These are phyloP conservation scores for Burhinus bistriatus DNA, from an alignment of 2,113 vertebrate species.

Conservation along the genomic window DNA sequence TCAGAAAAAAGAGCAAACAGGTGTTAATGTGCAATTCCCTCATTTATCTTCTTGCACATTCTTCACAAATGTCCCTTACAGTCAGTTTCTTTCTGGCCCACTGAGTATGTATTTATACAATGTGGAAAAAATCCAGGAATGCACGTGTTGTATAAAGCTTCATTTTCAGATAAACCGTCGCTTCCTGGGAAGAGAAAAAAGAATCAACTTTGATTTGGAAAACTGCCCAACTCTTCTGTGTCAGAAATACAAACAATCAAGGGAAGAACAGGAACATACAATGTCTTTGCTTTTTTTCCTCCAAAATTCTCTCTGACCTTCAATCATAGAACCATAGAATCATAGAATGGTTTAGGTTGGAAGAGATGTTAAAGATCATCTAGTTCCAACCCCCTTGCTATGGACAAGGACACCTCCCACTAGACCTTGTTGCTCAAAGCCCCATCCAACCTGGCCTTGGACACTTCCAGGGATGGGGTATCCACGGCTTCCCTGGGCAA, in stretches of 20 bases:
- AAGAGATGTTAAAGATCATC: no score
- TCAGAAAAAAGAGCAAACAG: background rate
- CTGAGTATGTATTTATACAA: background rate
- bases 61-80: background rate
- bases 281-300: background rate
- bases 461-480: no score
- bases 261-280: background rate
- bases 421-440: no score
- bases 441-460: no score
- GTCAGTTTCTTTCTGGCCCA: background rate
- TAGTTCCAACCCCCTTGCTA: no score
- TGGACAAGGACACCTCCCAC: no score
- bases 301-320: background rate
- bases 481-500: no score
- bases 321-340: background rate
- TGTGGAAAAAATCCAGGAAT: background rate
- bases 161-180: background rate
- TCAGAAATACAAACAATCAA: background rate
- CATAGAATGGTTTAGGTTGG: no score
- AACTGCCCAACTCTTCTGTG: background rate
- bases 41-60: background rate
- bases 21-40: accelerated
- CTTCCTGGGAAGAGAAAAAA: background rate
- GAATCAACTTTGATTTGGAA: background rate
- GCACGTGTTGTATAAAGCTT: background rate